Base-by-base conservation (phyloP, 2,888 invertebrate species). In the Thecophora atra region DNA sequence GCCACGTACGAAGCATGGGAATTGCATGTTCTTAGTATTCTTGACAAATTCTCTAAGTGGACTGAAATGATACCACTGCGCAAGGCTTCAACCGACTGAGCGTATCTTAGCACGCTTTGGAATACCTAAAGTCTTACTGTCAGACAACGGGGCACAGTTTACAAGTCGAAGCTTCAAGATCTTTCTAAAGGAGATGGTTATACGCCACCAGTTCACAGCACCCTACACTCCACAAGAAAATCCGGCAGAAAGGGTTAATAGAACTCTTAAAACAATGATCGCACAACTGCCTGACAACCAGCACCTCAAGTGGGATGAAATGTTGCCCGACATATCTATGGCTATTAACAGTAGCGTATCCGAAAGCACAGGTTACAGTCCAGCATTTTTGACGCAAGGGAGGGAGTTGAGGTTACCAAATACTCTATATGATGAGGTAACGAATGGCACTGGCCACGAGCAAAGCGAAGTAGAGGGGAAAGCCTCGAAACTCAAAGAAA, bases 151-250 rank as follows among this genome's bases (percentile, higher is more conserved):
- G 51, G 51, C 17, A 51, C 51, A 30, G 8, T 30, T 30, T 8
- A 8, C 30, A 8, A 30, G 30, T 8, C 4, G 4, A 30, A 17
- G n/a, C 5, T n/a, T 51, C 19, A 3, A 51, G n/a, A n/a, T 6
- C 5, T 15, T n/a, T 51, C 51, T 51, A 3, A 3, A 11, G 15
- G 51, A 51, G n/a, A 51, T 51, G 51, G 51, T 5, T n/a, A 19
- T 51, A 3, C 17, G 11, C 5, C 51, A 51, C 3, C 51, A 51
- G 19, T 51, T 19, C 11, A 51, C 51, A 3, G 51, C 51, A 51
- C 51, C 51, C 5, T 51, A 51, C 51, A 51, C 51, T 17, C 51
- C 51, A 51, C 51, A 51, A 51, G 51, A 51, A 17, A 51, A 51
- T 17, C 51, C 51, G 19, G 15, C 51, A 51, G 51, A 51, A 19